Conservation (phyloP, 1,140 invertebrate species). For the Gonatopus flavifemur region DNA sequence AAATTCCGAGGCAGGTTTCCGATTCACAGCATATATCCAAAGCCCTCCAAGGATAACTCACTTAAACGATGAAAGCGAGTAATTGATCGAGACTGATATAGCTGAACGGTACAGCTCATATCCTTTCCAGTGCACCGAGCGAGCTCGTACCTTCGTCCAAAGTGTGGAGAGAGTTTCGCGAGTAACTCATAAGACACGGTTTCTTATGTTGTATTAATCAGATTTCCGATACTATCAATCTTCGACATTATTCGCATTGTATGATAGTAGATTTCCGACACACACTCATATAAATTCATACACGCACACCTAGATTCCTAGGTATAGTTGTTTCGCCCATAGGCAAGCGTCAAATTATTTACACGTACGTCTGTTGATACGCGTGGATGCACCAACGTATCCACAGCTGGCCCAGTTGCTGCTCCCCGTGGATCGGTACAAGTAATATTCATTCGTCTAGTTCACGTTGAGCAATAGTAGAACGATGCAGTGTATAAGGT, state of each 20-base stretch:
- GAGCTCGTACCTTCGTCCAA: constrained; percentile 28
- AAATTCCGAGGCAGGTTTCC: too few species aligned
- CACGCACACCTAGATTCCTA: too few species aligned
- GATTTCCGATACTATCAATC: constrained; percentile 18
- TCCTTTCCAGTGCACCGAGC: constrained; percentile 17
- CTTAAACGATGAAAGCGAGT: constrained; percentile 28
- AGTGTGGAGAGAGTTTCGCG: constrained; percentile 33
- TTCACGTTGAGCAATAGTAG: constrained; percentile 5
- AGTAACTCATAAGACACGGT: constrained; percentile 18
- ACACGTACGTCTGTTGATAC: too few species aligned
- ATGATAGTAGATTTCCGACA: too few species aligned
- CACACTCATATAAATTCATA: too few species aligned
- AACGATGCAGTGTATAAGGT: too few species aligned
- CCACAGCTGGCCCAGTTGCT: constrained; percentile 17
- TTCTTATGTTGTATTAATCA: constrained; percentile 22
- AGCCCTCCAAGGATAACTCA: too few species aligned
- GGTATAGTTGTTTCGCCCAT: too few species aligned
- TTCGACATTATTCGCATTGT: too few species aligned
- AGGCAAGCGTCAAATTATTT: too few species aligned
- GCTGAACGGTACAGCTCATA: constrained; percentile 15
- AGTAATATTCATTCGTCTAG: constrained; percentile 10
- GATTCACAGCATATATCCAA: too few species aligned
- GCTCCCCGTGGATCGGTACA: constrained; percentile 6
- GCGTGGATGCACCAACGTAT: constrained; percentile 3
- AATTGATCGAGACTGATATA: constrained; percentile 27